Conservation (phyloP, 2,113 vertebrate species). For the Ictidomys tridecemlineatus region DNA sequence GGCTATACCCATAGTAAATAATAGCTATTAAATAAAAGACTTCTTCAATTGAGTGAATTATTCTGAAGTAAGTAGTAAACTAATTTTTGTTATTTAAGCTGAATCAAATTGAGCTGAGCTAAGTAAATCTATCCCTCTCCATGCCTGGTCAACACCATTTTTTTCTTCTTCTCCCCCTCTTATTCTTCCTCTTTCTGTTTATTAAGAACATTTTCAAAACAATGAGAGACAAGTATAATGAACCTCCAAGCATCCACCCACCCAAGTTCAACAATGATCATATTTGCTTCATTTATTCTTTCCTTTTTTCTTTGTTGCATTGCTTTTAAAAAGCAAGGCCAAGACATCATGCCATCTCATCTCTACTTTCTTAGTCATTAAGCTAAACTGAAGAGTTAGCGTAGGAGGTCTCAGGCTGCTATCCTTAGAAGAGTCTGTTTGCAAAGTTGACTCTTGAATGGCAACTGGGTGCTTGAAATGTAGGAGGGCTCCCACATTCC, state of each 20-base stretch:
- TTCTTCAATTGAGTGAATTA: slow-evolving; percentile 14
- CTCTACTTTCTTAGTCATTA: neutral
- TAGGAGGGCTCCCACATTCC: neutral
- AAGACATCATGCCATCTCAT: neutral
- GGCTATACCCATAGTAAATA: neutral
- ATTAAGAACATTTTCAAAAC: slow-evolving; percentile 43
- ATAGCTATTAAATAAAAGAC: neutral
- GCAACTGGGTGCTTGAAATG: neutral
- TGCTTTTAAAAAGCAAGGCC: slow-evolving; percentile 51
- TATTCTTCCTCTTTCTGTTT: neutral
- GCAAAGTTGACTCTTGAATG: neutral
- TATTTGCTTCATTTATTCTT: neutral
- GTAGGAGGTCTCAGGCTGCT: neutral
- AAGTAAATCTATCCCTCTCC: slow-evolving; percentile 7
- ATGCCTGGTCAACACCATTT: neutral
- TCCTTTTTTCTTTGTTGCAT: neutral
- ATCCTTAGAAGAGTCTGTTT: neutral
- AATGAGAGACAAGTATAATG: neutral
- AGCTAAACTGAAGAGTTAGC: neutral
- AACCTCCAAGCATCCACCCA: neutral
- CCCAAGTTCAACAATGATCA: neutral
- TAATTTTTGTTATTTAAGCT: slow-evolving; percentile 32
- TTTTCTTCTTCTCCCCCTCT: neutral
- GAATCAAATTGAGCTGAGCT: neutral
- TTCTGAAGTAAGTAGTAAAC: neutral